Conservation (phyloP, 2,888 invertebrate genomes). For the Callimorpha dominula region DNA sequence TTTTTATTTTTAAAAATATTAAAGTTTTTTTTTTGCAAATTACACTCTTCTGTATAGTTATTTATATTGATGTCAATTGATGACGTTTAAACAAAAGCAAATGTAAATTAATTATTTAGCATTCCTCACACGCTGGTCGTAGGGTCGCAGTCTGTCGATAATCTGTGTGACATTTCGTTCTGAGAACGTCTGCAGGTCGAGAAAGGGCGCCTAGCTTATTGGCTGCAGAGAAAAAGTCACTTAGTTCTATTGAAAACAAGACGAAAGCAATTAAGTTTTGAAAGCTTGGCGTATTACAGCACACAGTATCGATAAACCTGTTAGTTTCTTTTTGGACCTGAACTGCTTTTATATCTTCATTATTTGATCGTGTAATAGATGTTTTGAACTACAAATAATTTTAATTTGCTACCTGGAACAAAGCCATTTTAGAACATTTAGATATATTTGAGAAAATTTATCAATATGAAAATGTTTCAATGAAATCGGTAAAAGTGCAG, state of each 20-base stretch:
- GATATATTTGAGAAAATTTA: too few relatives aligned
- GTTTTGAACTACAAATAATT: background rate
- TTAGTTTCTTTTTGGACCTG: conserved; percentile 11
- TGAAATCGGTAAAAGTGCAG: too few relatives aligned
- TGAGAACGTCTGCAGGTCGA: conserved; percentile 75
- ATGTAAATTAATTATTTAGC: conserved; percentile 59
- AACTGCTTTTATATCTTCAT: background rate
- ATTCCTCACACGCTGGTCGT: conserved; percentile 58
- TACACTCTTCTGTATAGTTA: background rate
- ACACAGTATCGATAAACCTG: conserved; percentile 27
- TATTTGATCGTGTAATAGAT: background rate
- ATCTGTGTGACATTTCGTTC: conserved; percentile 74
- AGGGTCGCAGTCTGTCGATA: conserved; percentile 70
- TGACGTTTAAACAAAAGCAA: conserved; percentile 27
- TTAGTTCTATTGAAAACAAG: conserved; percentile 57
- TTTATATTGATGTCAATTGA: background rate
- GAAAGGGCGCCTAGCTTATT: conserved; percentile 64
- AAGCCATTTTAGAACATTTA: background rate
- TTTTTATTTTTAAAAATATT: too few relatives aligned
- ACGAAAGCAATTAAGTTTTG: conserved; percentile 57
- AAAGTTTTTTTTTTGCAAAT: too few relatives aligned
- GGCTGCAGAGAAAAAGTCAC: conserved; percentile 63
- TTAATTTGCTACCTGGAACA: background rate
- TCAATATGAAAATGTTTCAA: too few relatives aligned
- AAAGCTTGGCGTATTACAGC: conserved; percentile 47